Evolutionary conservation across 2,113 vertebrate species (phyloP), one percentile per base, ranked within the genome.

Genomic region (Acanthochromis polyacanthus): DNA sequence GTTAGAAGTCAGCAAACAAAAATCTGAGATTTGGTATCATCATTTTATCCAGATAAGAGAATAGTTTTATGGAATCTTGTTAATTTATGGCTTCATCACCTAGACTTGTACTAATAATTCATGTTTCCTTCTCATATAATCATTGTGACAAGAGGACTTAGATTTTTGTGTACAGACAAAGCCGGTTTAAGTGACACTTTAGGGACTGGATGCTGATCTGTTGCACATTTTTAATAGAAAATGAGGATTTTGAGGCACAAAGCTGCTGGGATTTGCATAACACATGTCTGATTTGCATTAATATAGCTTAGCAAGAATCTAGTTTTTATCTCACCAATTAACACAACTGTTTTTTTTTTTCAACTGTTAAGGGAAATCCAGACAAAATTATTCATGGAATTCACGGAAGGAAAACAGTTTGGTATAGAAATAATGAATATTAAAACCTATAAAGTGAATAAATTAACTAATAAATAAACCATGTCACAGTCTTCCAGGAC

Each of bases 261-360:
- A 72, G 20, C 9, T 64, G 43, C n/a, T 38, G 1, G 12, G 50
- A 55, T 52, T 72, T 72, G 43, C 40, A n/a, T 32, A 58, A 59
- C 40, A 43, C 14, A 43, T 43, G 14, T 43, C 17, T 51, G 8
- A 51, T 51, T 51, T n/a, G 15, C 48, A 51, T 51, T 10, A 51
- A 3, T 50, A 16, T 50, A 6, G 38, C 38, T 40, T 40, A 40
- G 38, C 38, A 10, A 40, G 38, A 40, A 11, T 40, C 38, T 40
- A 10, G 6, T 36, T 36, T 10, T 36, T 10, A 9, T 36, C 32
- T 36, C 9, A 8, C 32, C 32, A 36, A 36, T 36, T 36, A 36
- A 16, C 30, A 57, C 4, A 15, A 32, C 14, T 10, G 11, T 3
- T 58, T 25, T 25, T 25, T 25, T 25, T 57, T 40, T n/a, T 36